Evolutionary conservation across 2,888 invertebrate species (phyloP).

Genomic region (Lepidochrysops patricia): DNA sequence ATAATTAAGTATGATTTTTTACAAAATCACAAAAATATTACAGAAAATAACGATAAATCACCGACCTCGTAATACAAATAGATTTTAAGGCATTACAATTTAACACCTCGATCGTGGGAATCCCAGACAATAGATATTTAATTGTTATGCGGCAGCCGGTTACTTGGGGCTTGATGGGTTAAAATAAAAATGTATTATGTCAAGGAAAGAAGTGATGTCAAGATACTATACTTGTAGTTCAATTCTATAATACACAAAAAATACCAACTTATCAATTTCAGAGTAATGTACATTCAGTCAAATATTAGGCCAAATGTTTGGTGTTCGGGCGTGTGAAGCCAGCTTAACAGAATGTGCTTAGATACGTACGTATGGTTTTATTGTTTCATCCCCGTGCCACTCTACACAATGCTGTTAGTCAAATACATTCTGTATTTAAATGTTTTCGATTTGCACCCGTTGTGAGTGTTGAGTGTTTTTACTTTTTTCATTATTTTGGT

Average conservation of each 20-base stretch:
- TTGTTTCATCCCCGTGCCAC: background rate
- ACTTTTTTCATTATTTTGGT: conserved; percentile 1
- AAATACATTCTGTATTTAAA: conserved; percentile 2
- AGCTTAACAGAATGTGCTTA: background rate
- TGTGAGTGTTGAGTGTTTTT: conserved; percentile 5
- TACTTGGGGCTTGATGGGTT: too few relatives aligned
- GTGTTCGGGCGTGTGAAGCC: background rate
- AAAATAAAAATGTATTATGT: too few relatives aligned
- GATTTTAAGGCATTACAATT: too few relatives aligned
- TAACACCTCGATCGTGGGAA: too few relatives aligned
- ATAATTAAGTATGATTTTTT: too few relatives aligned
- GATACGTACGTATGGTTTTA: background rate
- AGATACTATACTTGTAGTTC: too few relatives aligned
- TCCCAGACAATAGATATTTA: too few relatives aligned
- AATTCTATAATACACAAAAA: too few relatives aligned
- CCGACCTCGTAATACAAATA: too few relatives aligned
- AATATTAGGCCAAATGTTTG: background rate
- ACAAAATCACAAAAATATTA: too few relatives aligned
- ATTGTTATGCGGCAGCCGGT: too few relatives aligned
- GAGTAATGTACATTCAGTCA: background rate
- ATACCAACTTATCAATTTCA: background rate
- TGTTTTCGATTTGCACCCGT: background rate
- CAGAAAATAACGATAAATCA: too few relatives aligned
- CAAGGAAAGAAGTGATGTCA: background rate
- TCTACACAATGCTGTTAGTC: background rate